Conservation (phyloP, 2,113 vertebrate species). For the Eudyptes chrysolophus region DNA sequence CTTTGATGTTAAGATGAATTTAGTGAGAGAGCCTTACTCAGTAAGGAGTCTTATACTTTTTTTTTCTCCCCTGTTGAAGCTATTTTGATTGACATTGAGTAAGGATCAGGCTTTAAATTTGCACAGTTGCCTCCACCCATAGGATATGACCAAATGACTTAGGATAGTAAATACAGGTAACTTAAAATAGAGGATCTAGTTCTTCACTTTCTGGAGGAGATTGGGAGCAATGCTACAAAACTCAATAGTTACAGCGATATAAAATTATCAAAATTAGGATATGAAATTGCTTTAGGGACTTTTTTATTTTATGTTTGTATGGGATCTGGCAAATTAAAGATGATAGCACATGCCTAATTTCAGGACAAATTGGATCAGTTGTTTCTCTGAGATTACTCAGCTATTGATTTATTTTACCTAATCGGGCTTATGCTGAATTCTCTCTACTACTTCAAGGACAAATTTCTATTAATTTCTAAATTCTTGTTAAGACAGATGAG, state of each 20-base stretch:
- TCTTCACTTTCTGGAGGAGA: neutral
- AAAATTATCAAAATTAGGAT: neutral
- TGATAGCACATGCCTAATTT: neutral
- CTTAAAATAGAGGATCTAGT: neutral
- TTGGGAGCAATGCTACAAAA: neutral
- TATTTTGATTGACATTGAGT: neutral
- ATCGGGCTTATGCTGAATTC: neutral
- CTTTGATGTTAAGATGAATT: neutral
- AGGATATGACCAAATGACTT: neutral
- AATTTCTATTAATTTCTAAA: neutral
- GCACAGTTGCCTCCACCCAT: neutral
- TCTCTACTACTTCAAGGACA: neutral
- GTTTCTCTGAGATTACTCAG: conserved; percentile 5
- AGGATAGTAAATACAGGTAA: neutral
- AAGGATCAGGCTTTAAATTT: neutral
- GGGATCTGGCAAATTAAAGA: conserved; percentile 17
- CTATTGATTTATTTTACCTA: neutral
- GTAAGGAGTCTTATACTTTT: neutral
- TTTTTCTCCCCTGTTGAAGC: neutral
- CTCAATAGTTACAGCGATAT: neutral
- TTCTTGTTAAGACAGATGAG: neutral
- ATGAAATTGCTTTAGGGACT: neutral
- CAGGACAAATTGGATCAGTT: conserved; percentile 3
- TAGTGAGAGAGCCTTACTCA: neutral
- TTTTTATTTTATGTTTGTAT: neutral